Evolutionary conservation across 2,797 vertebrate species (phyloP), one percentile per base, ranked within the genome.

Genomic region (Schizothorax lantsangensis): DNA sequence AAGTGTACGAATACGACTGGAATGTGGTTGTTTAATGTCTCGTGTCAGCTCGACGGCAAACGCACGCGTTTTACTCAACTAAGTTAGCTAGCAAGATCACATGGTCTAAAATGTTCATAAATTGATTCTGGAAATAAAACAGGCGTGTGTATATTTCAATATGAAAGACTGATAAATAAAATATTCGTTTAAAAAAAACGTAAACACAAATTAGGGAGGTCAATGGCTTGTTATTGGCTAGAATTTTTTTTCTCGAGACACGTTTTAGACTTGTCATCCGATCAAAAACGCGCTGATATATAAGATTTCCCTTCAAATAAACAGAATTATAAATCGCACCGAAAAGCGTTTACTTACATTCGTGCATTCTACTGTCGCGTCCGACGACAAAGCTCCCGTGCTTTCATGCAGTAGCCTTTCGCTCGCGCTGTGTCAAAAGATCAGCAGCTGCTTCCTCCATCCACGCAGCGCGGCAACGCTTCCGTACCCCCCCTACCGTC

Each of bases 401-500:
- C 93, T 93, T 94, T 95, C 93, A 94, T 95, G 95, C 95, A 91
- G 95, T 95, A 94, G 94, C 94, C 93, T 94, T 92, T 94, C 85
- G 82, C 92, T 94, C 93, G 87, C 94, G 95, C 96, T 95, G 95
- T 97, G 97, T 97, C 97, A 97, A 96, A 96, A 91, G 89, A 90
- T 95, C 97, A 95, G 96, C 95, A 97, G 96, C 97, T 96, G 96
- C 96, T 96, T 96, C 95, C 96, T 96, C 95, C 95, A 95, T 96
- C 93, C 96, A 95, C 95, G 96, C 94, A 95, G 95, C 95, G 94
- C 95, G 94, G 95, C 94, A 96, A 96, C 96, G 95, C 96, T 96
- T 96, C 96, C 96, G 96, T 96, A 97, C 96, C 96, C 96, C 90
- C 85, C 96, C 95, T 68, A 90, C 93, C 95, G 96, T 96, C 94